Percentiles rank a stretch among this genome's conserved stretches.
Evolutionary conservation across 2,888 invertebrate genomes (phyloP).

Genomic region (Synergus umbraculus): DNA sequence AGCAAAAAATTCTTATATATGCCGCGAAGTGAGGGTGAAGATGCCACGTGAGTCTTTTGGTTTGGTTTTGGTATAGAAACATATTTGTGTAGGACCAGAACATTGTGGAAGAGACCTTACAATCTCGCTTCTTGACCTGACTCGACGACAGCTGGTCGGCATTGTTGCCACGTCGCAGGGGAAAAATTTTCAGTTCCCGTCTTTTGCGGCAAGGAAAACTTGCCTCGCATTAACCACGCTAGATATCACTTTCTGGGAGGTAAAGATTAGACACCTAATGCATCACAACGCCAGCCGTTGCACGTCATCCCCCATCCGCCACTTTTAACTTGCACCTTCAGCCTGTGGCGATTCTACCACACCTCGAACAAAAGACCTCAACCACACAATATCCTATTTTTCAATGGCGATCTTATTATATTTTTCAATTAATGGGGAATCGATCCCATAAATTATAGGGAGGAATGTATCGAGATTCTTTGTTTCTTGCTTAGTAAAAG

Average conservation of each 20-base stretch:
- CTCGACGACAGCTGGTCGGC: conserved; percentile 40
- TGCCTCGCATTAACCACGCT: conserved; percentile 40
- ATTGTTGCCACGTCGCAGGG: conserved; percentile 39
- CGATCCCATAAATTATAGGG: conserved; percentile 13
- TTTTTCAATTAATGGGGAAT: conserved; percentile 37
- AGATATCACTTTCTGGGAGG: conserved; percentile 41
- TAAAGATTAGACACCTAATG: conserved; percentile 41
- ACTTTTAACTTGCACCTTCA: conserved; percentile 13
- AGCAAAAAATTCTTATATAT: conserved; percentile 36
- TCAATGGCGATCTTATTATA: conserved; percentile 26
- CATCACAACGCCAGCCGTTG: conserved; percentile 35
- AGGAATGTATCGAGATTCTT: not conserved
- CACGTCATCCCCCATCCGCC: conserved; percentile 5
- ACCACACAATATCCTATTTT: conserved; percentile 19
- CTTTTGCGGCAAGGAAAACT: conserved; percentile 39
- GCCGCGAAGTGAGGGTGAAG: not conserved
- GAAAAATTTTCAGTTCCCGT: conserved; percentile 22
- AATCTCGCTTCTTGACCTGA: conserved; percentile 39
- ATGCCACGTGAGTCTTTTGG: conserved; percentile 29
- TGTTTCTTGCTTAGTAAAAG: not conserved
- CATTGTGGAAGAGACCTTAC: conserved; percentile 10
- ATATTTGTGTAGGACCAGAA: conserved; percentile 9
- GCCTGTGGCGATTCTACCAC: conserved; percentile 19
- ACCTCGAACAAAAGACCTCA: conserved; percentile 31
- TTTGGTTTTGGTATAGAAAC: conserved; percentile 30